These are phyloP conservation scores for Aspidapion aeneum DNA, from an alignment of 2,888 invertebrate species.

Conservation along the genomic window DNA sequence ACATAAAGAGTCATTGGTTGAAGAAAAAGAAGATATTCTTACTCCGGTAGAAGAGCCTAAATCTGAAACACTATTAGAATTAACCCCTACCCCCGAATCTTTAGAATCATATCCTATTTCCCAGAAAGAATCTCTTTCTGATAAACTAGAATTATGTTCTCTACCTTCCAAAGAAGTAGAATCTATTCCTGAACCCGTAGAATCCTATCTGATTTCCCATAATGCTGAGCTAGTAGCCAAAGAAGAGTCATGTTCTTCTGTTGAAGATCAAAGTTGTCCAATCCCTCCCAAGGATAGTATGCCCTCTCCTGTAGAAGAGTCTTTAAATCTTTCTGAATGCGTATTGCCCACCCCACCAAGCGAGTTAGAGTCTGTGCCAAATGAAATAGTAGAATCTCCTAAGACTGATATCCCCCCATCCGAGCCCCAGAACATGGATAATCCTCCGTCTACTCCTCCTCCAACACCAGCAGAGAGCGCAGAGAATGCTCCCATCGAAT, in stretches of 20 bases:
- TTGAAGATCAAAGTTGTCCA: slow-evolving; percentile 4
- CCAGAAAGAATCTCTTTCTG: background rate
- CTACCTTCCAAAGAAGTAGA: background rate
- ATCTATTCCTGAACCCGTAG: slow-evolving; percentile 4
- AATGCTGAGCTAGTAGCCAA: slow-evolving; percentile 12
- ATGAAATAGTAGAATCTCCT: slow-evolving; percentile 1
- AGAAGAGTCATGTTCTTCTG: slow-evolving; percentile 11
- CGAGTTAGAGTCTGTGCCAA: background rate
- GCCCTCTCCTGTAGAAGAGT: background rate
- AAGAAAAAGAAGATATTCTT: background rate
- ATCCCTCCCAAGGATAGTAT: background rate
- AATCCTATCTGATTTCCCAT: background rate
- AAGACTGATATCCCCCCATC: slow-evolving; percentile 17
- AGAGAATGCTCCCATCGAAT: background rate
- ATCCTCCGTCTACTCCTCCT: background rate
- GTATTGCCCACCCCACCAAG: background rate
- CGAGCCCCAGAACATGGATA: slow-evolving; percentile 5
- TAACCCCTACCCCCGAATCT: background rate
- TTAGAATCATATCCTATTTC: background rate
- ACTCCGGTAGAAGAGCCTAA: background rate
- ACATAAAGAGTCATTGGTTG: background rate
- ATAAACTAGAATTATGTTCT: background rate
- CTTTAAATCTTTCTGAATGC: background rate
- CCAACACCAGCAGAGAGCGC: background rate
- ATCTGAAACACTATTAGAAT: background rate